phyloP scores from a whole-genome alignment of 2,888 invertebrate genomes.

The Octodonta nipae region DNA sequence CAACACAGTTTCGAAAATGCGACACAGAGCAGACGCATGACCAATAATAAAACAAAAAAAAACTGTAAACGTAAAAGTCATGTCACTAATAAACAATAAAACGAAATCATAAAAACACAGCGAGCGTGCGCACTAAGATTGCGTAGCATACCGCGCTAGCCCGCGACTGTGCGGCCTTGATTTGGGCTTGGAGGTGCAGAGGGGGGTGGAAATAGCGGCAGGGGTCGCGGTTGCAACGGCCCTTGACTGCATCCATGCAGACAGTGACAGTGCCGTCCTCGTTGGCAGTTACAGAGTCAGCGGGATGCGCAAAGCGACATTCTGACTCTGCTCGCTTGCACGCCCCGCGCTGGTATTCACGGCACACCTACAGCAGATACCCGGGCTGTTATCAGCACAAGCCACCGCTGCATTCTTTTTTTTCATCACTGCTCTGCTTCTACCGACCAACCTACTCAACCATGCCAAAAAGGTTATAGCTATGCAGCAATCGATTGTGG shows the following conservation, averaged over 20 bases:
- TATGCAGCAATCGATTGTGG: too few species aligned
- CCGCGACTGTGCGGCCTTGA: constrained; percentile 95
- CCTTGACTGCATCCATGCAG: constrained; percentile 99
- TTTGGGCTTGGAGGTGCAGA: constrained; percentile 98
- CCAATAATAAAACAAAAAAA: not conserved
- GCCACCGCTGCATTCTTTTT: constrained; percentile 28
- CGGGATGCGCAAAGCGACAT: constrained; percentile 98
- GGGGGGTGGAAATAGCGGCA: constrained; percentile 99
- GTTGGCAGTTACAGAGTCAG: constrained; percentile 90
- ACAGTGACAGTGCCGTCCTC: constrained; percentile 98
- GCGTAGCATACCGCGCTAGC: constrained; percentile 70
- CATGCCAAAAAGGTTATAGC: too few species aligned
- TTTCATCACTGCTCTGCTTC: constrained; percentile 13
- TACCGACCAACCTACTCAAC: constrained; percentile 9
- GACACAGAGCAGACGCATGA: not conserved
- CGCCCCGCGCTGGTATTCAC: constrained; percentile 96
- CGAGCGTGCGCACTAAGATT: constrained; percentile 41
- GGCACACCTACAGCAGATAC: constrained; percentile 84
- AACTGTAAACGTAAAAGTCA: not conserved
- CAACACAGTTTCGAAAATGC: too few species aligned
- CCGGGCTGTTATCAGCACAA: constrained; percentile 29
- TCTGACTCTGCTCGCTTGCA: constrained; percentile 95
- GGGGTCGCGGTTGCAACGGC: constrained; percentile 97
- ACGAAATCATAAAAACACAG: not conserved
- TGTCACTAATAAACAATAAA: constrained; percentile 1